phyloP scores from a whole-genome alignment of 1,140 invertebrate species.

The Drosophila oshimai region DNA sequence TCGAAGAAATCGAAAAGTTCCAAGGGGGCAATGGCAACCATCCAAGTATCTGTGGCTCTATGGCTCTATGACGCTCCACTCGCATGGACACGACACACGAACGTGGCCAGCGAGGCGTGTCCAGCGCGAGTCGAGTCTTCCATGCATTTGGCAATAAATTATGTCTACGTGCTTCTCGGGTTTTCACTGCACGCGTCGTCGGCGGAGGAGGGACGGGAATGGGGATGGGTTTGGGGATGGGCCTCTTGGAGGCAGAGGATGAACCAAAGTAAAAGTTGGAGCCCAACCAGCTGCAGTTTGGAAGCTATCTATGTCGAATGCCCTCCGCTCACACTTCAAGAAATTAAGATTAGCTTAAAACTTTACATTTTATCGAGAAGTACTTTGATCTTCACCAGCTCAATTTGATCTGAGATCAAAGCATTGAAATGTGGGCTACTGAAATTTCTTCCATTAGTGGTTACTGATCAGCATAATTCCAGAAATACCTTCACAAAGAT shows the following conservation, averaged over 20 bases:
- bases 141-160: constrained; percentile 60
- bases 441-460: no score
- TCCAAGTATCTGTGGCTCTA: neutral
- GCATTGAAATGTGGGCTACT: no score
- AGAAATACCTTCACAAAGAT: no score
- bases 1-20: constrained; percentile 48
- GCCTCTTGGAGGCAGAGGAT: neutral
- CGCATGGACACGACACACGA: constrained; percentile 44
- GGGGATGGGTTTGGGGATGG: neutral
- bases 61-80: constrained; percentile 17
- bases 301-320: constrained; percentile 26
- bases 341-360: no score
- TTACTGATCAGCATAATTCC: no score
- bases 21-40: neutral
- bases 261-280: constrained; percentile 20
- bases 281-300: neutral
- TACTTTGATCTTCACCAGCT: no score
- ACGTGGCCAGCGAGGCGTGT: constrained; percentile 43
- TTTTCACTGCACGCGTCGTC: constrained; percentile 53
- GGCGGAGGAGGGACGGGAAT: neutral
- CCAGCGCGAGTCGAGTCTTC: constrained; percentile 45
- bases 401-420: no score
- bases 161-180: constrained; percentile 53
- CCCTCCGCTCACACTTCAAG: neutral
- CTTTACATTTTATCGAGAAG: no score